Evolutionary conservation across 1,140 invertebrate genomes (phyloP).

Genomic region (Drosophila funebris): DNA sequence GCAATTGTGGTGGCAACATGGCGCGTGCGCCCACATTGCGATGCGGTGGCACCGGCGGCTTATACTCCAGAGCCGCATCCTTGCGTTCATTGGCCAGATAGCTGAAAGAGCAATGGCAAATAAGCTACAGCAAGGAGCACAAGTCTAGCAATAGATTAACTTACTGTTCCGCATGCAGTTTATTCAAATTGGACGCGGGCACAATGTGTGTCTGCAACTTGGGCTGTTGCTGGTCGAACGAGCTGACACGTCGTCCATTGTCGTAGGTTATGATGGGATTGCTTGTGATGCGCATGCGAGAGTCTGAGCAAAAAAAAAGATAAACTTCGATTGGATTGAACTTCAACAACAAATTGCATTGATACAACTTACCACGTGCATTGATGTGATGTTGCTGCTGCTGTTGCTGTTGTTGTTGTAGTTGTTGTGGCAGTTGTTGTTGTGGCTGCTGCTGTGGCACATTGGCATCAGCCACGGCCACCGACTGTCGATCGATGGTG

Average conservation of each 20-base stretch:
- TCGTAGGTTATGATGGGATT: slow-evolving; percentile 90
- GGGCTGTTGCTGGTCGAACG: slow-evolving; percentile 88
- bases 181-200: slow-evolving; percentile 67
- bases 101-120: slow-evolving; percentile 62
- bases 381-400: slow-evolving; percentile 41
- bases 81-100: slow-evolving; percentile 87
- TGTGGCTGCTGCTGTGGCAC: slow-evolving; percentile 26
- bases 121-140: background rate
- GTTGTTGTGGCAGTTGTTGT: slow-evolving; percentile 16
- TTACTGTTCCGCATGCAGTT: slow-evolving; percentile 82
- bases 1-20: slow-evolving; percentile 64
- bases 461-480: slow-evolving; percentile 51
- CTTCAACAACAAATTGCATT: too few species aligned
- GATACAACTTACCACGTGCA: slow-evolving; percentile 59
- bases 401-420: slow-evolving; percentile 12
- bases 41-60: slow-evolving; percentile 94
- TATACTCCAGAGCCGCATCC: slow-evolving; percentile 85
- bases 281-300: slow-evolving; percentile 89
- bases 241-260: slow-evolving; percentile 59
- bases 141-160: background rate
- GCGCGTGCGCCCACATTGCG: slow-evolving; percentile 86
- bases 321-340: too few species aligned
- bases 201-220: slow-evolving; percentile 84
- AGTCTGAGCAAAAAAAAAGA: slow-evolving; percentile 45
- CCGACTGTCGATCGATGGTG: slow-evolving; percentile 91